Evolutionary conservation across 2,888 invertebrate genomes (phyloP).

Genomic region (Steinernema carpocapsae): DNA sequence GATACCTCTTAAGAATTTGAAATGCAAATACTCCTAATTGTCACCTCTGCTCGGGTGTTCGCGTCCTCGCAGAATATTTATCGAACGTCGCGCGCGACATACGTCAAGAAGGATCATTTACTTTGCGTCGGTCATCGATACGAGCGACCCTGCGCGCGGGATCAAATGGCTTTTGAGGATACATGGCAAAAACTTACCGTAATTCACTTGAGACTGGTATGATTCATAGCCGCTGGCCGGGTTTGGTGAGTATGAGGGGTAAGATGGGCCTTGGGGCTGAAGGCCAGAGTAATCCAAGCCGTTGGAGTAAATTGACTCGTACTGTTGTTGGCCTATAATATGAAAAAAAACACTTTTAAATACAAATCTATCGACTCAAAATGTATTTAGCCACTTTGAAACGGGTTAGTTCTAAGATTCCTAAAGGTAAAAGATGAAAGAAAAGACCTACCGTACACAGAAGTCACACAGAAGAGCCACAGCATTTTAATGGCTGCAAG

Average conservation of each 20-base stretch:
- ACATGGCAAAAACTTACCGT: constrained; percentile 11
- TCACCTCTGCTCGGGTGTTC: constrained; percentile 2
- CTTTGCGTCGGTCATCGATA: constrained; percentile 28
- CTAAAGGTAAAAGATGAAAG: not conserved
- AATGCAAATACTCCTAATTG: constrained; percentile 31
- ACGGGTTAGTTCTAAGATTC: not conserved
- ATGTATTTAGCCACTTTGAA: not conserved
- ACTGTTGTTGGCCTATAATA: constrained; percentile 15
- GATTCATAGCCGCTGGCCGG: not conserved
- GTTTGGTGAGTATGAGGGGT: not conserved
- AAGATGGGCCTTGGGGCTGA: not conserved
- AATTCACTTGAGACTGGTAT: not conserved
- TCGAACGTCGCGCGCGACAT: constrained; percentile 18
- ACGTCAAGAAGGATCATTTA: constrained; percentile 19
- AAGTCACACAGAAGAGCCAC: not conserved
- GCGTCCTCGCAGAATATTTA: not conserved
- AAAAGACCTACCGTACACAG: constrained; percentile 9
- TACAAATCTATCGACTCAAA: not conserved
- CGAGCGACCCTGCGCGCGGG: not conserved
- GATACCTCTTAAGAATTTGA: constrained; percentile 34
- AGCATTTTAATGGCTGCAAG: not conserved
- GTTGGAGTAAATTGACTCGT: not conserved
- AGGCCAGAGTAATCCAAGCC: constrained; percentile 10
- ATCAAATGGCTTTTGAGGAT: not conserved
- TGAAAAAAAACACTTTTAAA: not conserved